phyloP scores from a whole-genome alignment of 2,797 vertebrate genomes.

The Alectoris magna region DNA sequence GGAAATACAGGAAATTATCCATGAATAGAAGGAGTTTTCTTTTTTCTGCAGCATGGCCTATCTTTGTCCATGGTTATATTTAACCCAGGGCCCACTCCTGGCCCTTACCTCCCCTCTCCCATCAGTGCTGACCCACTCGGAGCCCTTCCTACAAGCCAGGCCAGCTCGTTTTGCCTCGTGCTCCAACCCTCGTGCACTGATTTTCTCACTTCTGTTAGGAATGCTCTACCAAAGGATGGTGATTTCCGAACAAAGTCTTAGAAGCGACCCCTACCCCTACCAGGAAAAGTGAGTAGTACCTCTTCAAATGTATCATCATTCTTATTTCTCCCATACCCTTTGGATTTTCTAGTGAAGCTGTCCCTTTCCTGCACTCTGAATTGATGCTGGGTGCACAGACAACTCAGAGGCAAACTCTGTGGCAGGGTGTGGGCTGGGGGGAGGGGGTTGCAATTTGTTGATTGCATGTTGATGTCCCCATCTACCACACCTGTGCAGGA shows the following conservation, averaged over 20 bases:
- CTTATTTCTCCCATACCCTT: neutral
- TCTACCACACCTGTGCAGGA: constrained; percentile 69
- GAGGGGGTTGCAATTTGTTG: no score
- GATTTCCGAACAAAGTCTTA: constrained; percentile 89
- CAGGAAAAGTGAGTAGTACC: constrained; percentile 86
- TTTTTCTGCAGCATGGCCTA: neutral
- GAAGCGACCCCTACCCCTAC: constrained; percentile 83
- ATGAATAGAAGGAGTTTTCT: constrained; percentile 20
- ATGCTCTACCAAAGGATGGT: constrained; percentile 89
- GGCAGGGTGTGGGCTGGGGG: accelerated
- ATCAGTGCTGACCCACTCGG: accelerated
- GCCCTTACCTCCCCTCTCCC: neutral
- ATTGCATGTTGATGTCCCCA: no score
- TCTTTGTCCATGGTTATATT: constrained; percentile 5
- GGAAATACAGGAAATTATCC: constrained; percentile 36
- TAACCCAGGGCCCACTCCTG: neutral
- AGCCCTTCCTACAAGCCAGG: neutral
- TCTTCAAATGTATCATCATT: neutral
- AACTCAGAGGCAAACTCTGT: accelerated
- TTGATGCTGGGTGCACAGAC: accelerated
- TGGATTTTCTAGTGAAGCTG: neutral
- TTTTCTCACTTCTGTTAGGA: constrained; percentile 72
- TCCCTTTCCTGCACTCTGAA: accelerated
- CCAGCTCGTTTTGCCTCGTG: neutral
- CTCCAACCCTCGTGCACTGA: neutral